Conservation (phyloP, 2,888 invertebrate genomes). For the Spodoptera exigua region DNA sequence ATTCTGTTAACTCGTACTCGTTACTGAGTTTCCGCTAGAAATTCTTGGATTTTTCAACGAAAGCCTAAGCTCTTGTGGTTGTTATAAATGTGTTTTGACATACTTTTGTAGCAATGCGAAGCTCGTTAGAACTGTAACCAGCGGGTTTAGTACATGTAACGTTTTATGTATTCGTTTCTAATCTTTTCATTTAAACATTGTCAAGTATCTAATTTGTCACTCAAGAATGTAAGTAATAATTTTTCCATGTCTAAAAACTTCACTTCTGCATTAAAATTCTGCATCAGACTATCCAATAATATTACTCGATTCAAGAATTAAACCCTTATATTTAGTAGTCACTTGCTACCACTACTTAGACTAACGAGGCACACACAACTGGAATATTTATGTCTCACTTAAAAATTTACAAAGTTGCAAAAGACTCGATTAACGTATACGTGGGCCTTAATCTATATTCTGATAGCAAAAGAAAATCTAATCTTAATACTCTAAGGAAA, state of each 20-base stretch:
- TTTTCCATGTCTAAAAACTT: too few relatives aligned
- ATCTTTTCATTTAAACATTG: too few relatives aligned
- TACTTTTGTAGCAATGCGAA: slow-evolving; percentile 6
- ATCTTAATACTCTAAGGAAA: slow-evolving; percentile 2
- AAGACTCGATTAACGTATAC: not conserved
- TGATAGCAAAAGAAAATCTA: not conserved
- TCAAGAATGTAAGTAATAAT: too few relatives aligned
- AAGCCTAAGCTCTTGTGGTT: slow-evolving; percentile 7
- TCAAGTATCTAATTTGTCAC: too few relatives aligned
- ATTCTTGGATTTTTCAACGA: slow-evolving; percentile 34
- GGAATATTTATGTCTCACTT: too few relatives aligned
- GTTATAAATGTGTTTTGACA: slow-evolving; percentile 37
- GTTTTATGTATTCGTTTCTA: too few relatives aligned
- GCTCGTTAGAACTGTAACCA: slow-evolving; percentile 12
- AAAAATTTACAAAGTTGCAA: not conserved
- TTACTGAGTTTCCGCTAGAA: slow-evolving; percentile 35
- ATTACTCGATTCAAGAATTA: too few relatives aligned
- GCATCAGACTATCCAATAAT: not conserved
- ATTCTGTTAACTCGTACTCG: slow-evolving; percentile 48
- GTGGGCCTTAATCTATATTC: not conserved
- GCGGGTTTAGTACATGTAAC: slow-evolving; percentile 8
- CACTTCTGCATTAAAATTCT: not conserved
- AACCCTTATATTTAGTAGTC: too few relatives aligned
- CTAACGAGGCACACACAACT: too few relatives aligned
- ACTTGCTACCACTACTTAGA: too few relatives aligned